Evolutionary conservation across 2,888 invertebrate genomes (phyloP), one percentile per base, ranked within the genome.

Genomic region (Amphipyra tragopoginis): DNA sequence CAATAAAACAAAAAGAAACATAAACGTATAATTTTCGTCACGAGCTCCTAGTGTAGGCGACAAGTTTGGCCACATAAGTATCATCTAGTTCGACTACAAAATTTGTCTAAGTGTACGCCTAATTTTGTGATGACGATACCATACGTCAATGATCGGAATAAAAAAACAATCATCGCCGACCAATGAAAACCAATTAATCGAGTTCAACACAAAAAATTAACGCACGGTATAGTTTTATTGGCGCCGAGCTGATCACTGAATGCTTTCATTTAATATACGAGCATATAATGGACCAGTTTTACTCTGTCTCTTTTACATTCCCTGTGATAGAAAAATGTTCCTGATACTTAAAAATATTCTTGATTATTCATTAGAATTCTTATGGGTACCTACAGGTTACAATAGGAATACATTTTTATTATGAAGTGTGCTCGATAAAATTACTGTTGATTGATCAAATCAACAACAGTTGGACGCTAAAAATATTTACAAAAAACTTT

Each of bases 151-250:
- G 81, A 81, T 74, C 77, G 53, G 66, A 71, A 71, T 64, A 73
- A 79, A 79, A 72, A 79, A 72, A 71, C 55, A 75, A 83, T 81
- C 79, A 78, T 74, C 67, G 75, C 72, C 84, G 79, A 82, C 90
- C 89, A 91, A 91, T 90, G 85, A 80, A 83, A 87, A 87, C 83
- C 86, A 89, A 90, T 90, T 90, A 90, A 87, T 87, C 81, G 86
- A 84, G 80, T 82, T 76, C 81, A 86, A 84, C 68, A 81, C 79
- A 85, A 87, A 86, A 90, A 86, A 81, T 63, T 79, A 75, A 83
- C 81, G 74, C 74, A 69, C 77, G 81, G 77, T 79, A 81, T 75
- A 80, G 80, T 90, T 89, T 90, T 90, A 90, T 89, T 90, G 87
- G 88, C 84, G 82, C 77, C 80, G 80, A 72, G 80, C 83, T 87